These are phyloP conservation scores for Mesocentrotus franciscanus DNA, from an alignment of 53 echinoderm and acorn worm species.

Conservation along the genomic window DNA sequence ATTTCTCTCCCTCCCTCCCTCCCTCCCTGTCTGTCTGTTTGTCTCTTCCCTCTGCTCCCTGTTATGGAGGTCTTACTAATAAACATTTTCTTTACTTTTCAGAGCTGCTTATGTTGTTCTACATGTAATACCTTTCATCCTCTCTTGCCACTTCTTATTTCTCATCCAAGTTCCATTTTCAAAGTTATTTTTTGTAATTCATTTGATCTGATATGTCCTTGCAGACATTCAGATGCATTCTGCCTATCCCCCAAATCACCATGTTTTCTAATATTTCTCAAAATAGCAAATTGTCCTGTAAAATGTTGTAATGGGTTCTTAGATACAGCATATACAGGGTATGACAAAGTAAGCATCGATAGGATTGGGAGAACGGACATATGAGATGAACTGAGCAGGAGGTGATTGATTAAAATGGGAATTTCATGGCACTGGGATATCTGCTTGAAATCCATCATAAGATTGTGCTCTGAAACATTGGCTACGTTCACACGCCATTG, in stretches of 20 bases:
- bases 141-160: too few species aligned
- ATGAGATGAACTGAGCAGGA: not conserved
- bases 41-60: too few species aligned
- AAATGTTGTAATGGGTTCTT: not conserved
- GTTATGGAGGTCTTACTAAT: too few species aligned
- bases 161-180: too few species aligned
- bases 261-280: not conserved
- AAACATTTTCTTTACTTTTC: too few species aligned
- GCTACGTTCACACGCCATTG: not conserved
- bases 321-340: not conserved
- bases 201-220: not conserved
- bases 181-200: not conserved
- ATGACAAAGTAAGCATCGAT: not conserved
- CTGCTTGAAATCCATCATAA: slow-evolving; percentile 35
- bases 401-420: slow-evolving; percentile 60
- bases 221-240: not conserved
- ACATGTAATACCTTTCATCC: too few species aligned
- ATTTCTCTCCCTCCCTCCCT: too few species aligned
- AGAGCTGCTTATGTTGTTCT: too few species aligned
- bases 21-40: too few species aligned
- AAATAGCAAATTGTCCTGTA: not conserved
- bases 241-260: not conserved
- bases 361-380: not conserved
- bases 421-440: slow-evolving; percentile 35
- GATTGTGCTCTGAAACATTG: not conserved